phyloP scores from a whole-genome alignment of 2,888 invertebrate species.

The Tenthredo mesomela region DNA sequence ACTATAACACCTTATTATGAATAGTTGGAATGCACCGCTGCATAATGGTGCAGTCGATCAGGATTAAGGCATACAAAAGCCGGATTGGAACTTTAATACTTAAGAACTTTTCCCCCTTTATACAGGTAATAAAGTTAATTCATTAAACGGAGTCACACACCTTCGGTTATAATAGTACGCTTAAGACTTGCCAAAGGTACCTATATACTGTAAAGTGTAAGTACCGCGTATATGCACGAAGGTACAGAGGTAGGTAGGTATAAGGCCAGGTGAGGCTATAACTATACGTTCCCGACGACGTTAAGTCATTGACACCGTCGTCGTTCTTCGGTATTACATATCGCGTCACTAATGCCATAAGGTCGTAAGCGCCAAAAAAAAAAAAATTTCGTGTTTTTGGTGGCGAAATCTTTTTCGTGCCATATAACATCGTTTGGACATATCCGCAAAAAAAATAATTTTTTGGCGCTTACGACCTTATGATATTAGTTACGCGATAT shows the following conservation, averaged over 20 bases:
- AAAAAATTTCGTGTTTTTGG: too few species aligned
- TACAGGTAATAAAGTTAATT: slow-evolving; percentile 13
- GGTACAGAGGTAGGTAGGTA: neutral
- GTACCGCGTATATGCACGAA: neutral
- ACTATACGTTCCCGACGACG: slow-evolving; percentile 7
- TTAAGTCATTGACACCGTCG: slow-evolving; percentile 47
- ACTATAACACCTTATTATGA: neutral
- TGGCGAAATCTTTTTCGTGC: too few species aligned
- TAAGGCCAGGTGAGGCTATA: neutral
- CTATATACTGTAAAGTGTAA: neutral
- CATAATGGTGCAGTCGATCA: neutral
- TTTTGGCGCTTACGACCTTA: too few species aligned
- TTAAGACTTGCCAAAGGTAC: neutral
- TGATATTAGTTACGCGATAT: too few species aligned
- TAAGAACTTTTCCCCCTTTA: neutral
- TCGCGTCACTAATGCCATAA: too few species aligned
- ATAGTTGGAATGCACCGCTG: neutral
- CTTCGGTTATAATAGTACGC: slow-evolving; percentile 1
- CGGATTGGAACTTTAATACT: neutral
- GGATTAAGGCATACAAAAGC: neutral
- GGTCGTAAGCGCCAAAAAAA: too few species aligned
- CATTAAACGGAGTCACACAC: slow-evolving; percentile 14
- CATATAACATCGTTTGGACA: too few species aligned
- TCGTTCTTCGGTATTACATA: neutral
- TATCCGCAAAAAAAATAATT: too few species aligned